Conservation (phyloP, 2,113 vertebrate species). For the Neomonachus schauinslandi region DNA sequence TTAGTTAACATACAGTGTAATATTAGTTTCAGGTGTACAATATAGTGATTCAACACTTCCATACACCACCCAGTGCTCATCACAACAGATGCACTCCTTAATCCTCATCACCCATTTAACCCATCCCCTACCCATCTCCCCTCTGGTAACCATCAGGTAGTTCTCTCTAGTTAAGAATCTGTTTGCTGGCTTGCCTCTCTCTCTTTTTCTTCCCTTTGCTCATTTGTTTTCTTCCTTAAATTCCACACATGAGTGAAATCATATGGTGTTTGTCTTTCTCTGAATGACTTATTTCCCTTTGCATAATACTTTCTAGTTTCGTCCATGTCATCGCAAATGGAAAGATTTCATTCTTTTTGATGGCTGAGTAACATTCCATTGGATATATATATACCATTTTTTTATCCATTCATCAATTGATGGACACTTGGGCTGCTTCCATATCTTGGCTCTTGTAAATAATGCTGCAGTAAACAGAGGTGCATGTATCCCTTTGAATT, state of each 20-base stretch:
- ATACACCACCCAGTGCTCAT: background rate
- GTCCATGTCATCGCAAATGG: background rate
- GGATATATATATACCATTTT: too few relatives aligned
- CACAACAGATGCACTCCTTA: background rate
- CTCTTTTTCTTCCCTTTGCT: background rate
- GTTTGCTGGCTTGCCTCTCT: background rate
- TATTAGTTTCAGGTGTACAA: background rate
- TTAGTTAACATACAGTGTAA: background rate
- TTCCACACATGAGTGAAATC: background rate
- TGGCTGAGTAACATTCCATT: background rate
- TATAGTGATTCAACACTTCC: background rate
- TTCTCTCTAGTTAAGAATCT: background rate
- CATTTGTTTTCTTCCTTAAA: background rate
- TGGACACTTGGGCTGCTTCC: background rate
- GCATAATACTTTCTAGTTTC: background rate
- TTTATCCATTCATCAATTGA: background rate
- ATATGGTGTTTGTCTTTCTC: background rate
- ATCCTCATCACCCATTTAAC: background rate
- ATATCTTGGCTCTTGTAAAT: background rate
- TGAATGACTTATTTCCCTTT: background rate
- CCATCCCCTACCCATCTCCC: background rate
- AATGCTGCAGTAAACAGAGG: background rate
- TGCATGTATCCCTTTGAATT: background rate
- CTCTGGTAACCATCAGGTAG: background rate
- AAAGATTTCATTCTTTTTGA: background rate